phyloP scores from a whole-genome alignment of 2,888 invertebrate species.

The Alentia gelatinosa region DNA sequence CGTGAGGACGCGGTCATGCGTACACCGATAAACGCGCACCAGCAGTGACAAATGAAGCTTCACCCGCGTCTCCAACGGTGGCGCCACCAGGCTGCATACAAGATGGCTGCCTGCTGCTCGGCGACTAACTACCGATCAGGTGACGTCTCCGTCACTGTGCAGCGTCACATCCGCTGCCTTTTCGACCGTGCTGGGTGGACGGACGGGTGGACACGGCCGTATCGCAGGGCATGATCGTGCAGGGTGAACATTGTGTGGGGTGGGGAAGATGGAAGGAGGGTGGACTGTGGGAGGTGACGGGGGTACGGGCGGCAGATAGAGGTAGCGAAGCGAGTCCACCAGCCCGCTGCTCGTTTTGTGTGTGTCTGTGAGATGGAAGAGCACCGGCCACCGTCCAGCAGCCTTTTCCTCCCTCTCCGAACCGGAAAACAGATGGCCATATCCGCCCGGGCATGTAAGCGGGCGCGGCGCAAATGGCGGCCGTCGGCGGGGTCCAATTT shows the following conservation, averaged over 20 bases:
- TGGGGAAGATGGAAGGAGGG: background rate
- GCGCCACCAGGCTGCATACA: background rate
- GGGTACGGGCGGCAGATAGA: background rate
- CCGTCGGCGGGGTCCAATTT: slow-evolving; percentile 19
- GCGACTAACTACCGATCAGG: background rate
- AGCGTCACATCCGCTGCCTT: background rate
- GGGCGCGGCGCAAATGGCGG: slow-evolving; percentile 22
- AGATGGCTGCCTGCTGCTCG: background rate
- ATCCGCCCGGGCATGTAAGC: slow-evolving; percentile 29
- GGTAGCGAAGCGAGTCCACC: background rate
- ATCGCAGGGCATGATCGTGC: background rate
- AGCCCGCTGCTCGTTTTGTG: background rate
- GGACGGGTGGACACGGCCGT: background rate
- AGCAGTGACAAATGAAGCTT: background rate
- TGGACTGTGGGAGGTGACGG: too few species aligned
- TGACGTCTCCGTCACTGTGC: background rate
- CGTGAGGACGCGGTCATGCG: slow-evolving; percentile 1
- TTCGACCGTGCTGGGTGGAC: background rate
- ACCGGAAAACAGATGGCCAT: slow-evolving; percentile 33
- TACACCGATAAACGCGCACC: background rate
- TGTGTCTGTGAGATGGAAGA: background rate
- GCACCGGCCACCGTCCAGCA: background rate
- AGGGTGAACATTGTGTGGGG: background rate
- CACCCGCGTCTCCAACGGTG: background rate
- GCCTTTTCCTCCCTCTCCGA: slow-evolving; percentile 9